phyloP scores from a whole-genome alignment of 2,113 vertebrate species.

The Pundamilia nyererei region DNA sequence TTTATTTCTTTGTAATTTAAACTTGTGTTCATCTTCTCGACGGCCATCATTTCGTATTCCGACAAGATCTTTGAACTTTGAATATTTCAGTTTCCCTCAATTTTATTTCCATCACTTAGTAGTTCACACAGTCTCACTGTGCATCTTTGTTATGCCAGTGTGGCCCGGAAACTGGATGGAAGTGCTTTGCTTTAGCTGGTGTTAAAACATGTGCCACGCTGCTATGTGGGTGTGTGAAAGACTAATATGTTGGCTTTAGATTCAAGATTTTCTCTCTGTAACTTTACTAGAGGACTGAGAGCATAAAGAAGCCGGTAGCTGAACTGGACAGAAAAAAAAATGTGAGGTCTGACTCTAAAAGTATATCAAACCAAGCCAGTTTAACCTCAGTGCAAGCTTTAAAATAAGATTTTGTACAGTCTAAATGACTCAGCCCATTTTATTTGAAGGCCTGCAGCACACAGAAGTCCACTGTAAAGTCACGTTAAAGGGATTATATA shows the following conservation, averaged over 20 bases:
- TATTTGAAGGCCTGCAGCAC: neutral
- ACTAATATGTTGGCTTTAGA: slow-evolving; percentile 10
- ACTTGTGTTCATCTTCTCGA: neutral
- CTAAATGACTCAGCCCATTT: neutral
- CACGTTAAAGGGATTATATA: neutral
- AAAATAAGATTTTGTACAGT: neutral
- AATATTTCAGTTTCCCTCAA: neutral
- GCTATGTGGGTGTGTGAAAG: neutral
- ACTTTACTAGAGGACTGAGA: neutral
- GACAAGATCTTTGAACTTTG: neutral
- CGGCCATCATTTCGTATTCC: neutral
- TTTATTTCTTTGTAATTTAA: neutral
- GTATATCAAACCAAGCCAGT: neutral
- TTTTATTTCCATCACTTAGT: neutral
- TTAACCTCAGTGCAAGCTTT: neutral
- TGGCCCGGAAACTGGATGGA: slow-evolving; percentile 1
- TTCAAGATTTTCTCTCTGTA: neutral
- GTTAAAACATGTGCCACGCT: neutral
- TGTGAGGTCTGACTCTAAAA: neutral
- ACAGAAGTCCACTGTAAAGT: neutral
- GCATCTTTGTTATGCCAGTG: neutral
- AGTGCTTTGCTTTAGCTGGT: slow-evolving; percentile 8
- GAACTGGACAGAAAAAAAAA: neutral
- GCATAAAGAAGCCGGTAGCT: neutral
- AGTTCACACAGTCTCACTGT: neutral